Evolutionary conservation across 2,888 invertebrate species (phyloP).

Genomic region (Folsomia candida): DNA sequence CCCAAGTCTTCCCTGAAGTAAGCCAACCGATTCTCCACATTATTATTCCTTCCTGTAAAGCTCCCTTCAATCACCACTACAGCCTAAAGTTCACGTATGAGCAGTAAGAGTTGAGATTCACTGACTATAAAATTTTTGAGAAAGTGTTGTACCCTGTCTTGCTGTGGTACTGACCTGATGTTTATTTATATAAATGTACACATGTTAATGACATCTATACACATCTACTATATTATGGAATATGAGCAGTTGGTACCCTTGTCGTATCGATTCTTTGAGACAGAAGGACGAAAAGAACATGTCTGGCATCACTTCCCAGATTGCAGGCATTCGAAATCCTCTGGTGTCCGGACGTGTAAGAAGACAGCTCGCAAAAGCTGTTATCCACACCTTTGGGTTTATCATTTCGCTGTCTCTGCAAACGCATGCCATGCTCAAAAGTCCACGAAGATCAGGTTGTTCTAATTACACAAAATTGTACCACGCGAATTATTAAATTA

Average conservation of each 20-base stretch:
- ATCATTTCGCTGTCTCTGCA: slow-evolving; percentile 56
- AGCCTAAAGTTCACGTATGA: too few relatives aligned
- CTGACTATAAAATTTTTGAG: too few relatives aligned
- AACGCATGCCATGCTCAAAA: slow-evolving; percentile 68
- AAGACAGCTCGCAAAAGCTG: slow-evolving; percentile 71
- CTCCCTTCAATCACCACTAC: slow-evolving; percentile 53
- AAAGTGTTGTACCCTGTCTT: slow-evolving; percentile 38
- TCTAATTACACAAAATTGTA: too few relatives aligned
- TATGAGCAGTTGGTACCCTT: too few relatives aligned
- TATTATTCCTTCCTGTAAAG: slow-evolving; percentile 70
- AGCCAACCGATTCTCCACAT: slow-evolving; percentile 69
- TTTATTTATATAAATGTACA: too few relatives aligned
- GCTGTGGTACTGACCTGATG: slow-evolving; percentile 26
- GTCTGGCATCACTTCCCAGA: slow-evolving; percentile 75
- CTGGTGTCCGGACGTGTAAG: slow-evolving; percentile 71
- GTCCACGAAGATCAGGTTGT: too few relatives aligned
- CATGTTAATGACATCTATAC: too few relatives aligned
- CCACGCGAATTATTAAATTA: too few relatives aligned
- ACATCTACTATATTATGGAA: too few relatives aligned
- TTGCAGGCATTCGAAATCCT: slow-evolving; percentile 67
- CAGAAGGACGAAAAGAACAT: slow-evolving; percentile 60
- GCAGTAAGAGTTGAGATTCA: too few relatives aligned
- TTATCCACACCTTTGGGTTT: slow-evolving; percentile 78
- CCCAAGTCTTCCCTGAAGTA: slow-evolving; percentile 55
- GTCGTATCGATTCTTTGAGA: slow-evolving; percentile 29